These are phyloP conservation scores for Leuciscus idus DNA, from an alignment of 2,113 vertebrate species.

Conservation along the genomic window DNA sequence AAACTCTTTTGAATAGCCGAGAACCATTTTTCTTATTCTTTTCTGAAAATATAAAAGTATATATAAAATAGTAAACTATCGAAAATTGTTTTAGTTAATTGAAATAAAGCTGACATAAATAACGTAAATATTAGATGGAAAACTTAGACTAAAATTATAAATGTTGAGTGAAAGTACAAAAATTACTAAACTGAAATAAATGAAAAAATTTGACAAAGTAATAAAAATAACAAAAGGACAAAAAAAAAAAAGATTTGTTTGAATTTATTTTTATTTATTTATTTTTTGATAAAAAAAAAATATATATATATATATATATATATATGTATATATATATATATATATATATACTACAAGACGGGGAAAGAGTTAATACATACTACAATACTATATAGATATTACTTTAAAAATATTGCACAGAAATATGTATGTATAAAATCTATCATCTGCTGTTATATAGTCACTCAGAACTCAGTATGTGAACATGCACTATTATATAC, in stretches of 20 bases:
- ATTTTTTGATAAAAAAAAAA: too few species aligned
- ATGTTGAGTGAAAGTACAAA: not conserved
- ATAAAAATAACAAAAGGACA: not conserved
- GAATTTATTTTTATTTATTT: too few species aligned
- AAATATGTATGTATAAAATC: too few species aligned
- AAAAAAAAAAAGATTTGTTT: not conserved
- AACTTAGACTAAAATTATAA: not conserved
- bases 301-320: too few species aligned
- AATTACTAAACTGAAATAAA: not conserved
- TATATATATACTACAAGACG: too few species aligned
- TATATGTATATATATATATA: too few species aligned
- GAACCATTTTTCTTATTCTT: not conserved
- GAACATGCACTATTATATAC: not conserved
- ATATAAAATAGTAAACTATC: too few species aligned
- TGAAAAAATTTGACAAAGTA: too few species aligned
- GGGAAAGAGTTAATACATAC: not conserved
- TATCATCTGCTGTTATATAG: not conserved
- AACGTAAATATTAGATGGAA: not conserved
- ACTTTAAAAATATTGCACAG: not conserved
- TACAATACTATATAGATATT: not conserved
- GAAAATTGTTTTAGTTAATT: not conserved
- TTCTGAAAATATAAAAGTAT: not conserved
- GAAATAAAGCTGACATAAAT: not conserved
- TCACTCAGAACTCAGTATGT: not conserved
- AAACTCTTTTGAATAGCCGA: not conserved